Evolutionary conservation across 2,797 vertebrate species (phyloP).

Genomic region (Cichlasoma orientale): DNA sequence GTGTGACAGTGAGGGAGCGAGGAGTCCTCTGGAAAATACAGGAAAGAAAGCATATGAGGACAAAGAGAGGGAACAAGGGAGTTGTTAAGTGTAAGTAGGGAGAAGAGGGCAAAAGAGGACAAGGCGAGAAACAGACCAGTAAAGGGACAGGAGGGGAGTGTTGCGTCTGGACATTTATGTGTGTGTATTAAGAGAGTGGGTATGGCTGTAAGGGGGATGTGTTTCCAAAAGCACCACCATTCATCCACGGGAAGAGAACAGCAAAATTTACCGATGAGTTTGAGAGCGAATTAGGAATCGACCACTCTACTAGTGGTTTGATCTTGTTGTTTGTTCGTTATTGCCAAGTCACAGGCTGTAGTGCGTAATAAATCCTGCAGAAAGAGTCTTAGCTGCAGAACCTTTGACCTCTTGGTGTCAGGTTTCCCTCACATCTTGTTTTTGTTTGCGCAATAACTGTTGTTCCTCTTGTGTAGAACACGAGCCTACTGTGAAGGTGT

Average conservation of each 20-base stretch:
- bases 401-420: constrained; percentile 20
- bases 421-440: constrained; percentile 16
- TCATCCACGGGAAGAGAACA: constrained; percentile 23
- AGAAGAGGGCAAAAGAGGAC: constrained; percentile 44
- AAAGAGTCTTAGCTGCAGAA: not conserved
- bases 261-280: not conserved
- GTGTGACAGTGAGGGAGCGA: constrained; percentile 46
- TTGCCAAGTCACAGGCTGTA: not conserved
- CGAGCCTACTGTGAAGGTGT: constrained; percentile 39
- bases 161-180: constrained; percentile 15
- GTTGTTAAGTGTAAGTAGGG: not conserved
- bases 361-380: not conserved
- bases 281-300: not conserved
- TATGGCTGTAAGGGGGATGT: constrained; percentile 44
- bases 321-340: not conserved
- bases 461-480: constrained; percentile 20
- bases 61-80: constrained; percentile 23
- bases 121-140: constrained; percentile 36
- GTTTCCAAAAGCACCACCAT: constrained; percentile 48
- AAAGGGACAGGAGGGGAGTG: constrained; percentile 22
- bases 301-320: not conserved
- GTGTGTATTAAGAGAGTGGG: not conserved
- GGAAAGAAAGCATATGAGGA: constrained; percentile 44
- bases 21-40: constrained; percentile 22
- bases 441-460: constrained; percentile 15